Evolutionary conservation across 1,140 invertebrate genomes (phyloP).

Genomic region (Drosophila suzukii): DNA sequence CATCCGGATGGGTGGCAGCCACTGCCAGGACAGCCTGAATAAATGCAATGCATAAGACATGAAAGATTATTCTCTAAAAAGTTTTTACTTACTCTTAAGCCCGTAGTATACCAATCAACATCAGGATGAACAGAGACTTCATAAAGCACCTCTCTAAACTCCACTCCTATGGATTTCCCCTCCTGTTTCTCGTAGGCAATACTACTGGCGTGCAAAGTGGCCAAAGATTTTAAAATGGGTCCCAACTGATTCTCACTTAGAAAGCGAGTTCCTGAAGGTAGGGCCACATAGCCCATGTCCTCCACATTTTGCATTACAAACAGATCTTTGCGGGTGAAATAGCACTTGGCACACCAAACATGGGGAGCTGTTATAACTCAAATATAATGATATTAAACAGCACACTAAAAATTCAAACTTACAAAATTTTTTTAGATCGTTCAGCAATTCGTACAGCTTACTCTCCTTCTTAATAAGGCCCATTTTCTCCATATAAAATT

Average conservation of each 20-base stretch:
- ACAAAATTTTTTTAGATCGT: constrained; percentile 66
- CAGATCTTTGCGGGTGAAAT: constrained; percentile 74
- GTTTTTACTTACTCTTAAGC: constrained; percentile 48
- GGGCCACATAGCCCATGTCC: constrained; percentile 69
- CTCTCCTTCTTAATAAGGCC: constrained; percentile 64
- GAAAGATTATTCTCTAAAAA: background rate
- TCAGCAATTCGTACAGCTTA: constrained; percentile 62
- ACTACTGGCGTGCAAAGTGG: constrained; percentile 83
- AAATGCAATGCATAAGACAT: background rate
- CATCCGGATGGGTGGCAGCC: constrained; percentile 61
- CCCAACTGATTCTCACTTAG: constrained; percentile 65
- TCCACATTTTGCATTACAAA: constrained; percentile 84
- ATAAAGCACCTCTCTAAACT: constrained; percentile 64
- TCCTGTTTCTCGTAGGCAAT: constrained; percentile 67
- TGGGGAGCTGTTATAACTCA: constrained; percentile 39
- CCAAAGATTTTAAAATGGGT: constrained; percentile 74
- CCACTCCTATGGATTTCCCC: constrained; percentile 75
- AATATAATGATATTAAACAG: too few species aligned
- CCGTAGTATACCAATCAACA: constrained; percentile 66
- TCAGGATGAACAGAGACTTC: constrained; percentile 62
- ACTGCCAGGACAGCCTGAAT: constrained; percentile 62
- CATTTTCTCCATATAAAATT: constrained; percentile 53
- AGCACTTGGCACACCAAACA: constrained; percentile 84
- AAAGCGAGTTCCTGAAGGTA: constrained; percentile 35
- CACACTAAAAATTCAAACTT: constrained; percentile 18